Evolutionary conservation across 2,888 invertebrate genomes (phyloP), one percentile per base, ranked within the genome.

Genomic region (Drosophila lutescens): DNA sequence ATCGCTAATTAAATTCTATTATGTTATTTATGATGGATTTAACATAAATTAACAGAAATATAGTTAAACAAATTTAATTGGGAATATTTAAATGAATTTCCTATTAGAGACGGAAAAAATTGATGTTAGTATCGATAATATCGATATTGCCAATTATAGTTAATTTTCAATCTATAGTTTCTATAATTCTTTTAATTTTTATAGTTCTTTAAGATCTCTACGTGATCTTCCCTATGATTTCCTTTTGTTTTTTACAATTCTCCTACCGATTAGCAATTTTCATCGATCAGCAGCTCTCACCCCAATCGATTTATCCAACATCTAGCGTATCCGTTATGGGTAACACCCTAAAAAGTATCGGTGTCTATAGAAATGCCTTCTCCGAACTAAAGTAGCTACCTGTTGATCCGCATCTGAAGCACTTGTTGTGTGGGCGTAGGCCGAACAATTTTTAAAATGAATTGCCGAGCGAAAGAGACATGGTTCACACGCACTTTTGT

Each of bases 371-470:
- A 67, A 67, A 49, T 40, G 3, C 15, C 6, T 65, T 74, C 50
- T 8, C 10, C 55, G 66, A 73, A 66, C 41, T 44, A 43, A 47
- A 69, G 47, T 69, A 36, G 71, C 74, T 71, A 71, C 71, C 74
- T 72, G 74, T 72, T 58, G 56, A 51, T 32, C 34, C 17, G 40
- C 65, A 36, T 32, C 49, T 49, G 44, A 57, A 17, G 53, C 53
- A 53, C 62, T 70, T 74, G 78, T 76, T 78, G 78, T 88, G 86
- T 83, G 76, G 88, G 88, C 82, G 86, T 82, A 77, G 49, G 56
- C 70, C 40, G 60, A 77, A 67, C 34, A 53, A 66, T 66, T 63
- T 69, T 55, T 69, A 47, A 74, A 78, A 70, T 80, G 51, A 63
- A 60, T 74, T 56, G 65, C 66, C 74, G 49, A 49, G n/a, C 12